Conservation (phyloP, 2,113 vertebrate genomes). For the Hemiprocne comata region DNA sequence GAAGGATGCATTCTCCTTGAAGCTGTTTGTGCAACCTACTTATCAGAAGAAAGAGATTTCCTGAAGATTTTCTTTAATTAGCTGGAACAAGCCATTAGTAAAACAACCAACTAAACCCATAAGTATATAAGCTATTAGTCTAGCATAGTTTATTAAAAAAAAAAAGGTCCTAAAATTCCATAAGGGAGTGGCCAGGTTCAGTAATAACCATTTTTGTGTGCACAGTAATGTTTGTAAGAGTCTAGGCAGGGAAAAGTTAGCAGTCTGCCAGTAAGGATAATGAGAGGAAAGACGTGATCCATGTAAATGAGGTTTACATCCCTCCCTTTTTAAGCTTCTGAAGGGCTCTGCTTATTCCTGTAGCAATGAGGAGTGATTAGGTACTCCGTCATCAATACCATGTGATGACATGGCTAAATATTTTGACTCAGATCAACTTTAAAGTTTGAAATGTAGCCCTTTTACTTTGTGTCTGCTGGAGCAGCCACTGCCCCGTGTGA, state of each 20-base stretch:
- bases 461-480: background rate
- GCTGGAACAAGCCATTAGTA: conserved; percentile 24
- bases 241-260: background rate
- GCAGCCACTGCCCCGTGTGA: background rate
- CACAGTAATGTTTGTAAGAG: background rate
- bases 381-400: background rate
- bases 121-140: conserved; percentile 5
- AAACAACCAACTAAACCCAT: conserved; percentile 44
- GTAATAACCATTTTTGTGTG: background rate
- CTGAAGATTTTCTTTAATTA: conserved; percentile 59
- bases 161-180: background rate
- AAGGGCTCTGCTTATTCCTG: background rate
- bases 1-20: conserved; percentile 56
- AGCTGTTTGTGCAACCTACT: conserved; percentile 59
- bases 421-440: background rate
- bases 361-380: background rate
- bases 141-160: background rate
- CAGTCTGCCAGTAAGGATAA: background rate
- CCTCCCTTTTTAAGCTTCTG: background rate
- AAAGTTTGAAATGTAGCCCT: background rate
- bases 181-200: background rate
- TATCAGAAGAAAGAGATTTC: conserved; percentile 52
- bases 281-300: background rate
- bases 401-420: background rate
- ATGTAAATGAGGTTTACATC: background rate